phyloP scores from a whole-genome alignment of 2,113 vertebrate genomes.

The Nibea albiflora region DNA sequence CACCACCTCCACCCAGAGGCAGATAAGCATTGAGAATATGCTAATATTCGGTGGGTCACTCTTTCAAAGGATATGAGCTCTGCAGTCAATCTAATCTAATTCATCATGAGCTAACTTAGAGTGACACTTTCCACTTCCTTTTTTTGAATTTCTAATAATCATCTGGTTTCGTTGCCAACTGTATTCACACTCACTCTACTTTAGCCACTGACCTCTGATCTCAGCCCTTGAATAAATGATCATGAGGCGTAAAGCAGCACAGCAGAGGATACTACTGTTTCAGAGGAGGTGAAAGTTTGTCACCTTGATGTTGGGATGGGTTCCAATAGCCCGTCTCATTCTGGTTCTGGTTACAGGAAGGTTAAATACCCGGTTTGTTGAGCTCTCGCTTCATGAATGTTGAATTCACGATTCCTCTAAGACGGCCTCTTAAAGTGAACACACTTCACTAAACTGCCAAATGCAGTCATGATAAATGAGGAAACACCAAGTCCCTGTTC shows the following conservation, averaged over 20 bases:
- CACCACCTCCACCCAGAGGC: not conserved
- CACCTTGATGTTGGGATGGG: not conserved
- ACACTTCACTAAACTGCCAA: no score
- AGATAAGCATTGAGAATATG: slow-evolving; percentile 19
- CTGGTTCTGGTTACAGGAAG: no score
- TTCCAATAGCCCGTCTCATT: no score
- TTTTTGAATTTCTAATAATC: not conserved
- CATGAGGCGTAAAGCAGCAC: not conserved
- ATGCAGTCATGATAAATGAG: not conserved
- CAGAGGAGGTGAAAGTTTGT: not conserved
- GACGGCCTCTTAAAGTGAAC: no score
- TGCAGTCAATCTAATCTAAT: not conserved
- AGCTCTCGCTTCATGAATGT: not conserved
- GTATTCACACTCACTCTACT: not conserved
- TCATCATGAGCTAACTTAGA: not conserved
- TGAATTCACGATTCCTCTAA: no score
- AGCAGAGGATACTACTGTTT: not conserved
- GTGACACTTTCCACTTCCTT: not conserved
- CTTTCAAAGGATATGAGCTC: not conserved
- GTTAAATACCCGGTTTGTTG: not conserved
- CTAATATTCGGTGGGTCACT: slow-evolving; percentile 2
- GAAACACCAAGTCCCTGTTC: not conserved
- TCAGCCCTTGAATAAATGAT: not conserved
- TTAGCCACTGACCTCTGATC: not conserved
- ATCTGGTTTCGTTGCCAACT: not conserved